Evolutionary conservation across 2,888 invertebrate genomes (phyloP), one percentile per base, ranked within the genome.

Genomic region (Xestia sexstrigata): DNA sequence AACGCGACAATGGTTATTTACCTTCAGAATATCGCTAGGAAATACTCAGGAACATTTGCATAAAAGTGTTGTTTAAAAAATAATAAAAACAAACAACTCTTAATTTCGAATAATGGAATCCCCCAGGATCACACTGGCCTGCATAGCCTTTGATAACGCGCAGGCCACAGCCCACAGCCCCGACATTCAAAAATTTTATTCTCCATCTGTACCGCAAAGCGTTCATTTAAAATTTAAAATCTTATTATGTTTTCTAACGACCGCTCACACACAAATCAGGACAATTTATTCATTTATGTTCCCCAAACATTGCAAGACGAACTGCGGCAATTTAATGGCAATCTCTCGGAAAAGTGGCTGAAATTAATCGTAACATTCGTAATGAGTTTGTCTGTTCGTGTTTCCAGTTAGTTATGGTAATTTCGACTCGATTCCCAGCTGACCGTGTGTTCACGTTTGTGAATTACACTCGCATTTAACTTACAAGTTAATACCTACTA

Each of bases 71-170:
- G 85, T 87, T 85, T 74, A 87, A 90, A 88, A 89, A 88, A 88
- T 86, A 86, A 88, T 89, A 90, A 86, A 91, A 91, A 92, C 90
- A 92, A 89, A 91, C 90, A 92, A 89, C 85, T 89, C 88, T 91
- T 89, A 92, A 92, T 91, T 91, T 89, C 82, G 89, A 89, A 90
- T 91, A 91, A 91, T 91, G 88, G 89, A 92, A 92, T 92, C 92
- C 92, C 89, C 71, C 75, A 84, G 91, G 90, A 91, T 90, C 90
- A 87, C 89, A 82, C 77, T 83, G 87, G 92, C 90, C 93, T 94
- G 94, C 92, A 91, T 88, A 83, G 90, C 90, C 90, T 92, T 92
- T 93, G 94, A 94, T 94, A 94, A 93, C 92, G 85, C 79, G 80
- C 83, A 79, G 82, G 70, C 88, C 82, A 65, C 39, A 63, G 63